These are phyloP conservation scores for Toxotes lorentzi DNA, from an alignment of 2,797 vertebrate species.

Conservation along the genomic window DNA sequence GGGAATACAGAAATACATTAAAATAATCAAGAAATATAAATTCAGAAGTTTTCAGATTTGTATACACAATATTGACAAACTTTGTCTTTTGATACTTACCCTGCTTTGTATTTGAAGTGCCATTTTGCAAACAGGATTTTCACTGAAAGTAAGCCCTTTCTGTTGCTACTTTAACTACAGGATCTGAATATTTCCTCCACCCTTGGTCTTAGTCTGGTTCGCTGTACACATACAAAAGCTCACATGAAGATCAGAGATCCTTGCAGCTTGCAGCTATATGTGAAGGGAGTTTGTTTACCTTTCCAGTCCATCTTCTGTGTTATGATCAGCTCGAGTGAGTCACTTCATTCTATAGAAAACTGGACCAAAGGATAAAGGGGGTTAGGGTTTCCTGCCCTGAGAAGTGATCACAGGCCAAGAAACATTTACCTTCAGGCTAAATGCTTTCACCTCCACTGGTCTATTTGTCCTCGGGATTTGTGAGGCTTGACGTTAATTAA, in stretches of 20 bases:
- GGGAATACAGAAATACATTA: not conserved
- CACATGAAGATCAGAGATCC: conserved; percentile 11
- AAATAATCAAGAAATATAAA: no score
- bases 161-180: not conserved
- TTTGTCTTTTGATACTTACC: not conserved
- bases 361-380: conserved; percentile 2
- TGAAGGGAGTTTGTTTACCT: conserved; percentile 17
- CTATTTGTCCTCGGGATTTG: conserved; percentile 45
- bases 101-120: not conserved
- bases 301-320: conserved; percentile 58
- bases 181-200: not conserved
- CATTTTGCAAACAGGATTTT: not conserved
- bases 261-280: not conserved
- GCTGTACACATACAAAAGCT: conserved; percentile 20
- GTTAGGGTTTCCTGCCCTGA: not conserved
- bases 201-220: conserved; percentile 20
- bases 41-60: no score
- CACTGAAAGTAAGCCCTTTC: not conserved
- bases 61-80: not conserved
- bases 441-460: conserved; percentile 49
- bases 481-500: conserved; percentile 15
- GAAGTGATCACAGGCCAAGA: conserved; percentile 31
- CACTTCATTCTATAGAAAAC: conserved; percentile 43
- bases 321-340: conserved; percentile 59
- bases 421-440: conserved; percentile 44